Conservation (phyloP, 1,140 invertebrate species). For the Neodiprion virginianus region DNA sequence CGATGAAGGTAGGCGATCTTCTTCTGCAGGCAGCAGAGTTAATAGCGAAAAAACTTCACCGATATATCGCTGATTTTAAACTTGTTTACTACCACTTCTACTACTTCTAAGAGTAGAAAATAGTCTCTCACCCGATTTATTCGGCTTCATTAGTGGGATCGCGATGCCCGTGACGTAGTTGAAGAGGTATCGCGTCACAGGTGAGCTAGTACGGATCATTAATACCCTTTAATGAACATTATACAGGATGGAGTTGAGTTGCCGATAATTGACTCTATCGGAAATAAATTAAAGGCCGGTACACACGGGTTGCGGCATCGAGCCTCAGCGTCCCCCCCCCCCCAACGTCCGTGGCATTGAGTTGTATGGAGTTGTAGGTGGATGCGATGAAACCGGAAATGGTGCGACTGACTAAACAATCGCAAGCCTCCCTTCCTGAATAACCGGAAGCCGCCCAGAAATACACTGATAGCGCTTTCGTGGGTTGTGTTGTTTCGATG, state of each 20-base stretch:
- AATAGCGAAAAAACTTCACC: too few relatives aligned
- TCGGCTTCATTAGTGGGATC: too few relatives aligned
- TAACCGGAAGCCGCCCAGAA: constrained; percentile 53
- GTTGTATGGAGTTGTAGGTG: constrained; percentile 3
- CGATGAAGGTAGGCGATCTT: background rate
- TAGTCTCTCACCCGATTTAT: too few relatives aligned
- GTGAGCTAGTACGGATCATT: constrained; percentile 19
- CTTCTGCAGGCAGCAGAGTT: too few relatives aligned
- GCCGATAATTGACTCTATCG: constrained; percentile 35
- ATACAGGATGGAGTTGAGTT: constrained; percentile 30
- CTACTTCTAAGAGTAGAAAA: too few relatives aligned
- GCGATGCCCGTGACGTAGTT: too few relatives aligned
- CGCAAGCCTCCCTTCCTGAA: constrained; percentile 53
- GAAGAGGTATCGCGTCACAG: background rate
- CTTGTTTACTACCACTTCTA: too few relatives aligned
- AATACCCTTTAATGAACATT: constrained; percentile 34
- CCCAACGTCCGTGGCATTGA: background rate
- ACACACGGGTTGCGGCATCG: background rate
- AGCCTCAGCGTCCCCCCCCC: background rate
- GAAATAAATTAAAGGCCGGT: constrained; percentile 38
- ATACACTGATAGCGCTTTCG: constrained; percentile 33
- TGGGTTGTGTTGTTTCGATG: background rate
- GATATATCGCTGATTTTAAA: too few relatives aligned
- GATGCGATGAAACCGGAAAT: constrained; percentile 47
- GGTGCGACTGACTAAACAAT: constrained; percentile 53